These are phyloP conservation scores for Brachyptera risi DNA, from an alignment of 2,888 invertebrate species.

Conservation along the genomic window DNA sequence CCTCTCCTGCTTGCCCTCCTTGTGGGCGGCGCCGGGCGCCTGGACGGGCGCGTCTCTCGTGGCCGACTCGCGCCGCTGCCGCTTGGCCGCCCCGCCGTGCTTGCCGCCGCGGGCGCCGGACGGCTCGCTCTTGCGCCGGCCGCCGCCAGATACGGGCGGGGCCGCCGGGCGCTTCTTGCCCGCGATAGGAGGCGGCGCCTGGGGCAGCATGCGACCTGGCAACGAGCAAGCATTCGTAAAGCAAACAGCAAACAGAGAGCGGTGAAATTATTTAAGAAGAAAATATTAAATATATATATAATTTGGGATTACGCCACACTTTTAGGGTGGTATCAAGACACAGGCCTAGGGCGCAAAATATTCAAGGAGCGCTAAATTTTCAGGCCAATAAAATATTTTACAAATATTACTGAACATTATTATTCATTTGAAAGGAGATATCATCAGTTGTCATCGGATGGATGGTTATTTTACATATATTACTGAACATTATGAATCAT, in stretches of 20 bases:
- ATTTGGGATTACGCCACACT: too few species aligned
- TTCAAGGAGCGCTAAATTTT: too few species aligned
- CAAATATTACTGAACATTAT: background rate
- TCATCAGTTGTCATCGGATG: too few species aligned
- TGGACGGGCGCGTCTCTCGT: constrained; percentile 31
- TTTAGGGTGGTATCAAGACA: too few species aligned
- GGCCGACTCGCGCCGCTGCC: background rate
- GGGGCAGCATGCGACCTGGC: background rate
- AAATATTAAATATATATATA: too few species aligned
- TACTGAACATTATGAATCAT: background rate
- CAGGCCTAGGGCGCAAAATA: background rate
- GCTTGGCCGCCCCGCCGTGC: background rate
- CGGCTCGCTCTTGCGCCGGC: constrained; percentile 15
- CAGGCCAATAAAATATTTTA: background rate
- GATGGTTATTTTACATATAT: too few species aligned
- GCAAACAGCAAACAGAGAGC: too few species aligned
- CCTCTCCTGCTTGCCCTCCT: constrained; percentile 42
- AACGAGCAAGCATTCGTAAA: too few species aligned
- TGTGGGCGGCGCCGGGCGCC: constrained; percentile 25
- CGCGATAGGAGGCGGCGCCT: background rate
- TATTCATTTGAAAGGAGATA: too few species aligned
- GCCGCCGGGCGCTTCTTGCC: constrained; percentile 11
- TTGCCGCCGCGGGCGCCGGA: background rate
- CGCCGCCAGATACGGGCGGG: background rate
- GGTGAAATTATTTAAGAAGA: too few species aligned